Base-by-base conservation (phyloP, 2,888 invertebrate species). In the Scelioninae gen. 1 region DNA sequence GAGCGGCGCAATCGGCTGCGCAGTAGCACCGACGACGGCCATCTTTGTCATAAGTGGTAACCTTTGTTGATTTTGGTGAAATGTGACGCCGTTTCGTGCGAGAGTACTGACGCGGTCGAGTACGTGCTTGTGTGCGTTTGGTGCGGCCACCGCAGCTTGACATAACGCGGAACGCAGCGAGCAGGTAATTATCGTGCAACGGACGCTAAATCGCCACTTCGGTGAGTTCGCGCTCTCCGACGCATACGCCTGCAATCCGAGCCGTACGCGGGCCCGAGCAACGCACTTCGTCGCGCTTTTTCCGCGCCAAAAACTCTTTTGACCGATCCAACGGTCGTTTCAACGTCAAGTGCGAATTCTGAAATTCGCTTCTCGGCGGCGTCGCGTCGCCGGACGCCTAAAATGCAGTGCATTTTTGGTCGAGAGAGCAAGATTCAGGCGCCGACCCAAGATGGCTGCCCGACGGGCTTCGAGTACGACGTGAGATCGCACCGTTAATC, bases 31-130 rank as follows among this genome's bases (percentile, higher is more conserved):
- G 38, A 45, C 34, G 58, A 66, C 89, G 88, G 92, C 92, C 92
- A 92, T 92, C 92, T 92, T 91, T 92, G 90, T 92, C 90, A 53
- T 68, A 91, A 92, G 91, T 92, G 90, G 91, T 91, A 91, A 91
- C 91, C 91, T 92, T 92, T 92, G 92, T 92, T 92, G 92, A 92
- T 92, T 91, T 91, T 75, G 32, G 89, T 92, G 91, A 91, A 92
- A 91, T 92, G 92, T 91, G 92, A 92, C 91, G 85, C 85, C 84
- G 84, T 82, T 81, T 58, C 45, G 84, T 69, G 82, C 84, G 87
- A 87, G 88, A 86, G 87, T n/a, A 88, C 88, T 86, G 86, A 88
- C 89, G 88, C 88, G 90, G 85, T 87, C 86, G 89, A 88, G 85
- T 87, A 88, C 84, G 88, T 86, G 86, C 83, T 84, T 71, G 86